phyloP scores from a whole-genome alignment of 2,888 invertebrate genomes.

The Branchellion lobata region DNA sequence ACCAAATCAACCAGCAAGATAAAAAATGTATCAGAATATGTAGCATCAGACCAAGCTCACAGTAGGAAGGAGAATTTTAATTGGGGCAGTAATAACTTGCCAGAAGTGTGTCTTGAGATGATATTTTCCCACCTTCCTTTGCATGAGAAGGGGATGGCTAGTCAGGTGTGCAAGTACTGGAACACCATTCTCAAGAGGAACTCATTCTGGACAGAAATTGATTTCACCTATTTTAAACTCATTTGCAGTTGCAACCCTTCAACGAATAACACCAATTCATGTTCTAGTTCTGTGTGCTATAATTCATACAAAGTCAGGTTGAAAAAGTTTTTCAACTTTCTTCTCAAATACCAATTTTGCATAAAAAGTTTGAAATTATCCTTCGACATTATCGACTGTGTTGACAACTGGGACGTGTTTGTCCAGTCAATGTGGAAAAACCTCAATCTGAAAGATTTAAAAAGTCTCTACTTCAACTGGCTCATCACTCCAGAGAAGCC shows the following conservation, averaged over 20 bases:
- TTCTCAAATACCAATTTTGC: constrained; percentile 55
- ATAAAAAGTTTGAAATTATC: constrained; percentile 58
- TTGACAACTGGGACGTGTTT: constrained; percentile 56
- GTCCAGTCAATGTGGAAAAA: constrained; percentile 54
- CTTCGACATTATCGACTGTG: constrained; percentile 59
- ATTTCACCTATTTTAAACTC: constrained; percentile 57
- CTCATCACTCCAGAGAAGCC: neutral
- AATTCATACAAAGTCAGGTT: constrained; percentile 56
- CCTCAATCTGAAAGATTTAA: constrained; percentile 40
- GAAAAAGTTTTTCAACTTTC: constrained; percentile 55
- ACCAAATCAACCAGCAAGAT: neutral
- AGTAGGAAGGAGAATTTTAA: neutral
- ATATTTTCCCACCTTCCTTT: constrained; percentile 57
- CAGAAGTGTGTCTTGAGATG: constrained; percentile 58
- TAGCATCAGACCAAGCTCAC: neutral
- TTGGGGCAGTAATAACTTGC: constrained; percentile 55
- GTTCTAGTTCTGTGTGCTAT: constrained; percentile 54
- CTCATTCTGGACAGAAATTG: constrained; percentile 57
- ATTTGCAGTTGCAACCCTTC: constrained; percentile 54
- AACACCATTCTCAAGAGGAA: constrained; percentile 54
- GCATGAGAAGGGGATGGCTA: constrained; percentile 55
- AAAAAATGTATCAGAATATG: neutral
- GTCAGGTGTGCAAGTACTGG: constrained; percentile 58
- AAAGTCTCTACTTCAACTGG: constrained; percentile 11
- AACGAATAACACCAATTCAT: constrained; percentile 37